phyloP scores from a whole-genome alignment of 2,113 vertebrate genomes.

The Toxotes jaculatrix region DNA sequence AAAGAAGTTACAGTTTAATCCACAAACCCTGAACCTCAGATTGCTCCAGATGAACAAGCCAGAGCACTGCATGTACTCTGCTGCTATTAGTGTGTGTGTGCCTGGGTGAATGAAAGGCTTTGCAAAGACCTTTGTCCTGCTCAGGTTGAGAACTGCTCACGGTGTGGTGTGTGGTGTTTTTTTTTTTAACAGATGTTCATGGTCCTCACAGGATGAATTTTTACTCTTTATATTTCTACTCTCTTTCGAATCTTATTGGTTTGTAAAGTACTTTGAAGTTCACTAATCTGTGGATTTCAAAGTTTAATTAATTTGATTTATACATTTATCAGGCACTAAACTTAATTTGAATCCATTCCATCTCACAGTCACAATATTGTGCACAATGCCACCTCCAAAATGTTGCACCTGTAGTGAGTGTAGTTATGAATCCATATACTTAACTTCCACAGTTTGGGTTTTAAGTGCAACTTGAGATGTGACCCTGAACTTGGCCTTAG shows the following conservation, averaged over 20 bases:
- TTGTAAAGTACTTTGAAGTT: not conserved
- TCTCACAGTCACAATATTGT: slow-evolving; percentile 2
- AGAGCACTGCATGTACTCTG: not conserved
- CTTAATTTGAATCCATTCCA: not conserved
- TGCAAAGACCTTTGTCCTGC: not conserved
- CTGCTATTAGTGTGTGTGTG: not conserved
- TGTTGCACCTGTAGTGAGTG: not conserved
- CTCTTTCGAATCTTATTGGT: not conserved
- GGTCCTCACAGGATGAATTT: not conserved
- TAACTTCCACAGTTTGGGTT: slow-evolving; percentile 3
- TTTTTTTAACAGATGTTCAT: not conserved
- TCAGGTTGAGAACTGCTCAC: not conserved
- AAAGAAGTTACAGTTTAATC: not conserved
- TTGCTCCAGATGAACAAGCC: not conserved
- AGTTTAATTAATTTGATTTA: not conserved
- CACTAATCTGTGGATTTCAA: not conserved
- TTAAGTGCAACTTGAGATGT: slow-evolving; percentile 31
- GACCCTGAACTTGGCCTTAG: slow-evolving; percentile 65
- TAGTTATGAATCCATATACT: slow-evolving; percentile 25
- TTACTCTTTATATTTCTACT: not conserved
- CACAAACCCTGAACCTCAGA: not conserved
- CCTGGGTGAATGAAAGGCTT: not conserved
- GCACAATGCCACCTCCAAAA: slow-evolving; percentile 17
- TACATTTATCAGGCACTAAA: not conserved
- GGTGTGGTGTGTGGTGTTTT: too few species aligned